Evolutionary conservation across 2,797 vertebrate species (phyloP).

Genomic region (Echiichthys vipera): DNA sequence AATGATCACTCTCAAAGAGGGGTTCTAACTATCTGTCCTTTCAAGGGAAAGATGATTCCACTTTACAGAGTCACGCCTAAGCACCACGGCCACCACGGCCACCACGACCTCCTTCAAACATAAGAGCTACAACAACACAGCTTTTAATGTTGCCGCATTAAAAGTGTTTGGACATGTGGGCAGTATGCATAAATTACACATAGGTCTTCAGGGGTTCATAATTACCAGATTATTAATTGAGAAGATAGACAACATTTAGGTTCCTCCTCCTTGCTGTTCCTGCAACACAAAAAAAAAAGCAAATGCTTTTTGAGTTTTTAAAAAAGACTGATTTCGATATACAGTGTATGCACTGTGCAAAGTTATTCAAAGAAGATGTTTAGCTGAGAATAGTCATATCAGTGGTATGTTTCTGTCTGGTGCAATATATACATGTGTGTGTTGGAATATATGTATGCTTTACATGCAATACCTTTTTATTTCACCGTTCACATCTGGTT

Average conservation of each 20-base stretch:
- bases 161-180: conserved; percentile 35
- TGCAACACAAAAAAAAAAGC: not conserved
- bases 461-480: not conserved
- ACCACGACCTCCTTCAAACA: conserved; percentile 43
- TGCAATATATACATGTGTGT: not conserved
- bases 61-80: conserved; percentile 74
- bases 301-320: not conserved
- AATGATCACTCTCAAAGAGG: conserved; percentile 77
- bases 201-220: conserved; percentile 4
- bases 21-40: conserved; percentile 77
- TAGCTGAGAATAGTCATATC: not conserved
- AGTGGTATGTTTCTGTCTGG: no score
- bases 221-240: conserved; percentile 7
- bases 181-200: conserved; percentile 26
- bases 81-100: conserved; percentile 25
- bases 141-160: conserved; percentile 47
- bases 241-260: not conserved
- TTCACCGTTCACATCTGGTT: not conserved
- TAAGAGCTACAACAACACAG: conserved; percentile 46
- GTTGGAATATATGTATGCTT: not conserved
- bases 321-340: not conserved
- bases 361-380: not conserved
- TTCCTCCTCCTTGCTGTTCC: no score
- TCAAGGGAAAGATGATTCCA: conserved; percentile 81
- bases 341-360: not conserved